Base-by-base conservation (phyloP, 2,113 vertebrate species). In the Chinchilla lanigera region DNA sequence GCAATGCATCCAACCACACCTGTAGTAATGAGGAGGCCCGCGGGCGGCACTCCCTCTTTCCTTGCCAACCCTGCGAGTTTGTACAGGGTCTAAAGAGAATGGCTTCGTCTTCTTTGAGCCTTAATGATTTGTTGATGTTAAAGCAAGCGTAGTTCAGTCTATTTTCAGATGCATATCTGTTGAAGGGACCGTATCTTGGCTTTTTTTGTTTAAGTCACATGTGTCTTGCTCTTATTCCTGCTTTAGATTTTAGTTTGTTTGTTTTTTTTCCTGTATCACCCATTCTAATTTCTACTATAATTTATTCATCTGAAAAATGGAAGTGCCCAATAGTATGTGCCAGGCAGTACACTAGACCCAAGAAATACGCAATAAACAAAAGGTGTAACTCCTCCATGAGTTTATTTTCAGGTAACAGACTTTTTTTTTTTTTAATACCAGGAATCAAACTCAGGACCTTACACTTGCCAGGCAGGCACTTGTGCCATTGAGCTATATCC, bases 41-140 rank as follows among this genome's bases (percentile, higher is more conserved):
- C 0, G 33, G 90, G 77, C 88, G 60, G 65, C 38, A 35, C 56
- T 82, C 52, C 26, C 61, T 61, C 87, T 61, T 78, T 95, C 52
- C 77, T 60, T 94, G 96, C 96, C 97, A 97, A 35, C 81, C 67
- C 35, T 96, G 85, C 97, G 35, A 94, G 97, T 98, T 91, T 78
- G 75, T 65, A 95, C 97, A 97, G 61, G 73, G 82, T 95, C 96
- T 56, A 30, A 93, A 92, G 56, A 95, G 81, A 92, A 84, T n/a
- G 56, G 77, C 60, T 96, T 83, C 85, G 94, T 78, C 52, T 84
- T 90, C 85, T 78, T 83, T 75, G 78, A 50, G 17, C 44, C 73
- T 69, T 90, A 83, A 90, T 91, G 86, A 54, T 96, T 80, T 96
- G 90, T 94, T 96, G 89, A 89, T 95, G 95, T 82, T 94, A 84